Base-by-base conservation (phyloP, 2,113 vertebrate species). In the Melanerpes formicivorus region DNA sequence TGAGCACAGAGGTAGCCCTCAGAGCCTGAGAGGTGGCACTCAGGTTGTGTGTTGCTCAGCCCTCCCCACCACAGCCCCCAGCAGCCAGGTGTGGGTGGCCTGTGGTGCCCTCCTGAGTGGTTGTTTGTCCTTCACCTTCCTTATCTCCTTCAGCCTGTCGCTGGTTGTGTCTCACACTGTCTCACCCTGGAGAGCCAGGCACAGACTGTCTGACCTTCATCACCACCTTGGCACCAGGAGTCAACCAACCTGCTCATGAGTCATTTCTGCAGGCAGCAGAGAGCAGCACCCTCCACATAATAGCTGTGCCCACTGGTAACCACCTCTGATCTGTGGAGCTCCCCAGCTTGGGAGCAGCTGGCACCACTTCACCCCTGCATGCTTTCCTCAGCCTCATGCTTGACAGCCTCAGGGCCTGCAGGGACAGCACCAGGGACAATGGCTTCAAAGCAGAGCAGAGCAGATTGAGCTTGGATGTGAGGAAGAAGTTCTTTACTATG, bases 181-280 rank as follows among this genome's bases (percentile, higher is more conserved):
- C 73, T 81, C 89, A 84, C 71, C 78, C 54, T 6, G 55, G 74
- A 89, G 59, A 93, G 50, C 63, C 42, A 22, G 2, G 1, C 78
- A 21, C 59, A 76, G 55, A 23, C 71, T 64, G 71, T 55, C 64
- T 64, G 87, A 88, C 93, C 88, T 93, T 55, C 90, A 66, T 81
- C 92, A 81, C 59, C 87, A 81, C 23, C 59, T 55, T 95, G 88
- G 92, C 93, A 94, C 67, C 56, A 63, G 74, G 84, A 96, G 16
- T 93, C 66, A 77, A 92, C 84, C 7, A 2, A 89, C 89, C 89
- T 87, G 92, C 92, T 96, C 67, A 6, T 87, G 90, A 95, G 56
- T 94, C 71, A 87, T 42, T 64, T 65, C 75, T 80, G 63, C 46
- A 12, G 0, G 5, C 44, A 40, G 48, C 14, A 30, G 56, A 74